These are phyloP conservation scores for Argynnis bischoffii DNA, from an alignment of 2,888 invertebrate genomes.

Conservation along the genomic window DNA sequence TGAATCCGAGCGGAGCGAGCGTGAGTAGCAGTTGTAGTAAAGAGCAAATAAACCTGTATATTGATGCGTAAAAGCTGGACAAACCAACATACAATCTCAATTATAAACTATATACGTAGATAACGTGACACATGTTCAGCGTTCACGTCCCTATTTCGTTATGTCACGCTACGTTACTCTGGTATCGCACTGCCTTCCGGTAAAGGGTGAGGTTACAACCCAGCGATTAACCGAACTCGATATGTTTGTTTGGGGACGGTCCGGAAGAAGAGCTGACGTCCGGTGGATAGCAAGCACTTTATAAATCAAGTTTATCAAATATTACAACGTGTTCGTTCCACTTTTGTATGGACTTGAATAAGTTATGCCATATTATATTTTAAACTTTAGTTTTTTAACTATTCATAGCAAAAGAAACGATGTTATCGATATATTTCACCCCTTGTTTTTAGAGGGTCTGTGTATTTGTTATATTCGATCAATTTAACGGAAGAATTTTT, in stretches of 20 bases:
- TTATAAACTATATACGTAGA: neutral
- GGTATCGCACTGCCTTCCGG: constrained; percentile 8
- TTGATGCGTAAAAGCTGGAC: too few species aligned
- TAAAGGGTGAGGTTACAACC: constrained; percentile 20
- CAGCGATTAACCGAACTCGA: constrained; percentile 52
- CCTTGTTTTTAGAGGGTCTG: too few species aligned
- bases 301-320: constrained; percentile 45
- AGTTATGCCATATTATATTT: neutral
- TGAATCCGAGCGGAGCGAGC: too few species aligned
- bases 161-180: constrained; percentile 13
- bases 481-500: too few species aligned
- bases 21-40: too few species aligned
- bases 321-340: constrained; percentile 23
- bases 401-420: too few species aligned
- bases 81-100: too few species aligned
- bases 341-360: constrained; percentile 8
- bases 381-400: too few species aligned
- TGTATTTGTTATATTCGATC: too few species aligned
- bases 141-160: constrained; percentile 7
- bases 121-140: constrained; percentile 1
- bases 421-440: too few species aligned
- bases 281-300: constrained; percentile 45
- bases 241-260: constrained; percentile 55
- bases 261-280: constrained; percentile 45
- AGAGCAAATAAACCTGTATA: too few species aligned